Evolutionary conservation across 2,113 vertebrate species (phyloP), one percentile per base, ranked within the genome.

Genomic region (Amazona vittata): DNA sequence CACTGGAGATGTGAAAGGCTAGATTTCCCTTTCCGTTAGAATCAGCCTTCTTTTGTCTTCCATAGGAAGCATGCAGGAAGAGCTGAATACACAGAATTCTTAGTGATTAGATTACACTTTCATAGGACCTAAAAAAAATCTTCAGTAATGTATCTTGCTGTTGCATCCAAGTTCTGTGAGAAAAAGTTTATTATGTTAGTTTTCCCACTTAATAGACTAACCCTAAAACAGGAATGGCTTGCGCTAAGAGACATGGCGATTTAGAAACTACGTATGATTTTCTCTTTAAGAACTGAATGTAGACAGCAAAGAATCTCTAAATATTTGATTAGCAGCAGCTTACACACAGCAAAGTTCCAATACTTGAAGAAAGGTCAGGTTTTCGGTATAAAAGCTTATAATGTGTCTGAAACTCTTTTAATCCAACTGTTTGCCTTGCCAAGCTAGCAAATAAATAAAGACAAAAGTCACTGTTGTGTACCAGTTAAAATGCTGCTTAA

Each of bases 271-370:
- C 2, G 3, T 6, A 37, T 20, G 26, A 64, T 64, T 89, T 77
- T 78, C 81, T 90, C 44, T 52, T 33, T 62, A 55, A 46, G 55
- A 94, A 83, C 29, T 83, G 49, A 76, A 97, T 97, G 70, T 8
- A 68, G 87, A 65, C 90, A 96, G 89, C 74, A 77, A 88, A 46
- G 7, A 84, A 94, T 93, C 67, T 91, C 90, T 97, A 97, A 97
- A 96, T 96, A 94, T 96, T 97, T 97, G 91, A 97, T 96, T 93
- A 94, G 75, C 74, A 90, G 44, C 29, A 96, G 87, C 78, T 94
- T 87, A 84, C 46, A 79, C n/a, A 37, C 50, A 91, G 50, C 64
- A 76, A 71, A 89, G 60, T n/a, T 59, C 53, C 52, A 35, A 33
- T 44, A 68, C 60, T 50, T 71, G 25, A 82, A 95, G 80, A 94